A percentile compares a stretch with the other conserved stretches of the same genome.
phyloP scores from a whole-genome alignment of 2,888 invertebrate genomes.

The Lottia gigantea region DNA sequence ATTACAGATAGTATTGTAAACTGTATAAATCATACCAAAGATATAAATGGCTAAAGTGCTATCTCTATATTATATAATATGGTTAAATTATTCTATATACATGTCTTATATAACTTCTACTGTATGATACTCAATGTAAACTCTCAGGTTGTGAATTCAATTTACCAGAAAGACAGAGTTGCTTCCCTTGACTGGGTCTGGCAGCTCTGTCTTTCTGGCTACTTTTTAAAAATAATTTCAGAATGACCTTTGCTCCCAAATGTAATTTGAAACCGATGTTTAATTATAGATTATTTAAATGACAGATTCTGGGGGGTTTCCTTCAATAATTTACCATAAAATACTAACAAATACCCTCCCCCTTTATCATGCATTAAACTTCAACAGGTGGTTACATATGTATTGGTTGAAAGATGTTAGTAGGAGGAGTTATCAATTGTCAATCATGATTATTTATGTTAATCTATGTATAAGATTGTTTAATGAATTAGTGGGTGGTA shows the following conservation, averaged over 20 bases:
- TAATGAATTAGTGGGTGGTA: not conserved
- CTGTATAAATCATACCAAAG: too few relatives aligned
- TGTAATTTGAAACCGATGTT: slow-evolving; percentile 22
- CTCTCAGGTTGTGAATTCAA: slow-evolving; percentile 5
- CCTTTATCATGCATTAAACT: not conserved
- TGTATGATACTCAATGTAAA: slow-evolving; percentile 8
- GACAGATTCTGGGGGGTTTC: slow-evolving; percentile 2
- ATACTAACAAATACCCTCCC: too few relatives aligned
- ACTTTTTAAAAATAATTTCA: slow-evolving; percentile 52
- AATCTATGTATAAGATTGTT: not conserved
- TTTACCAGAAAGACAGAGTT: slow-evolving; percentile 3
- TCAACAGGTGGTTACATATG: not conserved
- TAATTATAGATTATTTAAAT: slow-evolving; percentile 22
- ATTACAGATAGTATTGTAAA: too few relatives aligned
- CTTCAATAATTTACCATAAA: slow-evolving; percentile 3
- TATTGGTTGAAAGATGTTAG: not conserved
- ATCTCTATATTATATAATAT: not conserved
- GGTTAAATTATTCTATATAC: not conserved
- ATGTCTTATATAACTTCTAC: not conserved
- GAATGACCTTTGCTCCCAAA: slow-evolving; percentile 52
- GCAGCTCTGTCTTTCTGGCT: slow-evolving; percentile 8
- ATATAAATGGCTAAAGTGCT: too few relatives aligned
- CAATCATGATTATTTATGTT: slow-evolving; percentile 9
- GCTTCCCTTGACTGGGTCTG: slow-evolving; percentile 6
- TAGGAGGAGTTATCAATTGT: slow-evolving; percentile 2